phyloP scores from a whole-genome alignment of 2,113 vertebrate genomes.

The Uropsilus gracilis region DNA sequence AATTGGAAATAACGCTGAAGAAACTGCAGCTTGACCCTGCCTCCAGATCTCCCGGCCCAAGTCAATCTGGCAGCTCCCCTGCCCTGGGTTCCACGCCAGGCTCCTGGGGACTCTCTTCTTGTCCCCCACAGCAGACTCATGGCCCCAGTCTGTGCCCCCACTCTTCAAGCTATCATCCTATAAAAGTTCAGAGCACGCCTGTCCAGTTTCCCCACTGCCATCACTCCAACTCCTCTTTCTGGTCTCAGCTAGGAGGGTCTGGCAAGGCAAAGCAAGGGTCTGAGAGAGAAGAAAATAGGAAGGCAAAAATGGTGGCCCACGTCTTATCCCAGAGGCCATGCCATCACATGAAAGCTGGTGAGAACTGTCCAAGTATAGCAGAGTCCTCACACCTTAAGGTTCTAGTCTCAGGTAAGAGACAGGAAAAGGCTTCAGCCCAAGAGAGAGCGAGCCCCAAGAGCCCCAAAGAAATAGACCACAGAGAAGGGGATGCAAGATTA shows the following conservation, averaged over 20 bases:
- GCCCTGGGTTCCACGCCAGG: background rate
- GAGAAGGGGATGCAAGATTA: background rate
- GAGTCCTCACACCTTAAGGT: background rate
- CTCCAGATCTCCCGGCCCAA: background rate
- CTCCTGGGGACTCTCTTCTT: background rate
- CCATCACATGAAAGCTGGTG: background rate
- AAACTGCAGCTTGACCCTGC: slow-evolving; percentile 26
- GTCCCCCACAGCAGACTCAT: background rate
- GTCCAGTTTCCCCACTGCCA: background rate
- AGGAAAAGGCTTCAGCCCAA: background rate
- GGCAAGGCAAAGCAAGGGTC: background rate
- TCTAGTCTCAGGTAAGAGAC: slow-evolving; percentile 20
- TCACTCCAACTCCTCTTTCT: background rate
- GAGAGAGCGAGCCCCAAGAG: slow-evolving; percentile 13
- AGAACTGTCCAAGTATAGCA: background rate
- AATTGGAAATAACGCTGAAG: slow-evolving; percentile 51
- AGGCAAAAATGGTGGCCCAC: background rate
- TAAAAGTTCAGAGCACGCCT: background rate
- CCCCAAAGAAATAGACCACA: background rate
- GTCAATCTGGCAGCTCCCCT: background rate
- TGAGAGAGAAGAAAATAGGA: slow-evolving; percentile 8
- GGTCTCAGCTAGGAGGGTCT: background rate
- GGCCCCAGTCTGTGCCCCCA: background rate
- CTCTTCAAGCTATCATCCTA: background rate
- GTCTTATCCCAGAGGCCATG: background rate